A percentile compares a stretch with the other conserved stretches of the same genome.
Conservation (phyloP, 2,888 invertebrate species). For the Acrobasis repandana region DNA sequence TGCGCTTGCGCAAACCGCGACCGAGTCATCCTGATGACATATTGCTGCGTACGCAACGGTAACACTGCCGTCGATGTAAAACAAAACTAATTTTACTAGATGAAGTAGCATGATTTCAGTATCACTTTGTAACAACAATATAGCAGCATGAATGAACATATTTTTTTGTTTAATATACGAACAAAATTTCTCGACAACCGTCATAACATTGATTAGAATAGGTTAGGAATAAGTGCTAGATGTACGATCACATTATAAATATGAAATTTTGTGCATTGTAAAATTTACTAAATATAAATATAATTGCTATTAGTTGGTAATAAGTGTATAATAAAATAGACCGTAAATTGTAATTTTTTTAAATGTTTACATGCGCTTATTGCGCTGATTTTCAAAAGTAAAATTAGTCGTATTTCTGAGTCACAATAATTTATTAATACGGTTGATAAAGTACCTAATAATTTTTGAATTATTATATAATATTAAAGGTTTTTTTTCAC, state of each 20-base stretch:
- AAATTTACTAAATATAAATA: neutral
- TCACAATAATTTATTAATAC: conserved; percentile 26
- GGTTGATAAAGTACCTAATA: too few relatives aligned
- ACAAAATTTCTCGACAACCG: neutral
- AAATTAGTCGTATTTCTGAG: conserved; percentile 53
- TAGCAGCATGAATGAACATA: neutral
- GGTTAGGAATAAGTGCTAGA: neutral
- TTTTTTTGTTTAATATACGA: neutral
- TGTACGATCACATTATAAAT: neutral
- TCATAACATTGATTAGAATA: neutral
- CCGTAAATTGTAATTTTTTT: neutral
- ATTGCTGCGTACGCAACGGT: conserved; percentile 62
- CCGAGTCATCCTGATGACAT: conserved; percentile 65
- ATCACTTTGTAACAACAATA: neutral
- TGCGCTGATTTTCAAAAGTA: conserved; percentile 39
- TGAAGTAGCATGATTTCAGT: neutral
- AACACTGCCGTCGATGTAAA: conserved; percentile 66
- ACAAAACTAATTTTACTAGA: conserved; percentile 52
- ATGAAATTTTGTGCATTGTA: neutral
- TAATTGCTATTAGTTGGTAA: conserved; percentile 27
- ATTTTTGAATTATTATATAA: too few relatives aligned
- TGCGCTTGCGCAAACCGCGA: conserved; percentile 80
- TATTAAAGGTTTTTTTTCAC: too few relatives aligned
- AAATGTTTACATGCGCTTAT: neutral
- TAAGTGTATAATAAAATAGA: conserved; percentile 31